Percentiles rank a stretch among this genome's conserved stretches.
Conservation (phyloP, 2,113 vertebrate genomes). For the Microtus pennsylvanicus region DNA sequence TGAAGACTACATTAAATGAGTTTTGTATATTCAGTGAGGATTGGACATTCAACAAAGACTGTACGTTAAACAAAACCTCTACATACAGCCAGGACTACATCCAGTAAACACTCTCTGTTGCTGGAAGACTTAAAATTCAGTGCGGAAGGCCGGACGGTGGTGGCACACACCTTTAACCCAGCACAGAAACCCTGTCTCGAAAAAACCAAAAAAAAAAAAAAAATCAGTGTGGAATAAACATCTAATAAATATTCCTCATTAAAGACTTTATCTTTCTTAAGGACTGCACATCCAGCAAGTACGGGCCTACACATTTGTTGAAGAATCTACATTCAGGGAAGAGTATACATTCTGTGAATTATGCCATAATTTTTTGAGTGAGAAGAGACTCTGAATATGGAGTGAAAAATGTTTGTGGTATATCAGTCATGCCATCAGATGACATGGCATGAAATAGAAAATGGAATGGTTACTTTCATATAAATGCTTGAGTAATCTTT, state of each 20-base stretch:
- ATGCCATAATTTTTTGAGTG: constrained; percentile 77
- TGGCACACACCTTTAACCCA: no score
- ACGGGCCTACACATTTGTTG: neutral
- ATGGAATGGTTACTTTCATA: constrained; percentile 59
- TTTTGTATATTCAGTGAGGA: neutral
- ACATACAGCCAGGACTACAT: no score
- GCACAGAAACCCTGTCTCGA: no score
- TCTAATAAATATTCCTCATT: neutral
- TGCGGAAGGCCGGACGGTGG: no score
- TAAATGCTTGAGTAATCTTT: constrained; percentile 43
- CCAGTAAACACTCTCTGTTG: neutral
- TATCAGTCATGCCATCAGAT: constrained; percentile 39
- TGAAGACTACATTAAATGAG: neutral
- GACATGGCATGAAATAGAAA: constrained; percentile 46
- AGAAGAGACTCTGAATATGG: constrained; percentile 62
- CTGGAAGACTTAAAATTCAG: neutral
- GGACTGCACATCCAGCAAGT: neutral
- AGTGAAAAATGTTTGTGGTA: constrained; percentile 40
- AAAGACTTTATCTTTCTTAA: no score
- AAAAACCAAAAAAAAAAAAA: no score
- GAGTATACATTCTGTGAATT: constrained; percentile 85
- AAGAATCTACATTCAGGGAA: neutral
- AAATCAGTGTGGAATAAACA: neutral
- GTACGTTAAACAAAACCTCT: neutral
- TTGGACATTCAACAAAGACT: neutral